Evolutionary conservation across 1,140 invertebrate species (phyloP).

Genomic region (Sitobion miscanthi): DNA sequence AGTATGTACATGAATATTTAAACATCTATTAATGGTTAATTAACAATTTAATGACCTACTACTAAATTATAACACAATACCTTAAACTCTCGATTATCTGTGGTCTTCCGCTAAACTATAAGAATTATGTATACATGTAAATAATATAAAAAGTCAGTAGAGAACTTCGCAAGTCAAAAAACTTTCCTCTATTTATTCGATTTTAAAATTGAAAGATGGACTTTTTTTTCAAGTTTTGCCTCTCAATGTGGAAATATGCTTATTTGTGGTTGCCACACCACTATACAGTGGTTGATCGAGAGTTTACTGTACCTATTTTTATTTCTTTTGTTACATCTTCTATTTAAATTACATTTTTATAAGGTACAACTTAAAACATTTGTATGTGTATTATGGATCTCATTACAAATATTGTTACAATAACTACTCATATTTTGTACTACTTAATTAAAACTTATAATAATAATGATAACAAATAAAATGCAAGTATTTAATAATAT

Average conservation of each 20-base stretch:
- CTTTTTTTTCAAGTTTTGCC: not conserved
- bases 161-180: not conserved
- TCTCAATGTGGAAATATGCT: not conserved
- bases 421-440: slow-evolving; percentile 15
- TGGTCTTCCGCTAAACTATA: not conserved
- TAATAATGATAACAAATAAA: not conserved
- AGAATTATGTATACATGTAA: not conserved
- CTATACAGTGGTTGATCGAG: not conserved
- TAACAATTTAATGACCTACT: slow-evolving; percentile 1
- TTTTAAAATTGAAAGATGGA: not conserved
- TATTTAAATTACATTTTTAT: not conserved
- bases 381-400: slow-evolving; percentile 5
- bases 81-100: not conserved
- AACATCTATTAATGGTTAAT: not conserved
- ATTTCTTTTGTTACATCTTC: not conserved
- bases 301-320: not conserved
- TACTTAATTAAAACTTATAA: slow-evolving; percentile 4
- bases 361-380: not conserved
- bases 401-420: not conserved
- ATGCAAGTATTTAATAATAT: not conserved
- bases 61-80: not conserved
- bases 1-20: not conserved
- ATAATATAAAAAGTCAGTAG: not conserved
- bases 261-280: not conserved
- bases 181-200: no score